Evolutionary conservation across 2,797 vertebrate genomes (phyloP).

Genomic region (Uromys caudimaculatus): DNA sequence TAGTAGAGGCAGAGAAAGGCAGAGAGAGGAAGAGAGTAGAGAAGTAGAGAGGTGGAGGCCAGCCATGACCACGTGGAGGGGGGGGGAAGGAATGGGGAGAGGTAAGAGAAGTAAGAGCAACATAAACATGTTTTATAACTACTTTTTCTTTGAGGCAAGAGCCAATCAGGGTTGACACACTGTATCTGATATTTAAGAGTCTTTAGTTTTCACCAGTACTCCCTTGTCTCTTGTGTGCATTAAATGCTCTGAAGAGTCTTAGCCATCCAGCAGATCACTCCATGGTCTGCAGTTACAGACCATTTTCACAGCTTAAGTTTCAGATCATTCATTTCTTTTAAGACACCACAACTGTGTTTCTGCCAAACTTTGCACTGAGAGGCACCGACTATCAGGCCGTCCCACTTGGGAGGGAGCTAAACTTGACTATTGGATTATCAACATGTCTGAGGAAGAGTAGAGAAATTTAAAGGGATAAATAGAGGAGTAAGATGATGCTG

Average conservation of each 20-base stretch:
- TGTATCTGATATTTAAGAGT: background rate
- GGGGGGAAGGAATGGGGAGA: no score
- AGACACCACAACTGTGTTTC: background rate
- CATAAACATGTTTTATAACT: background rate
- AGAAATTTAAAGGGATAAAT: background rate
- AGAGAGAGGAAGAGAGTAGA: no score
- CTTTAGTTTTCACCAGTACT: background rate
- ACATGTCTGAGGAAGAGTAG: background rate
- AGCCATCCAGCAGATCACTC: background rate
- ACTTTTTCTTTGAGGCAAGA: background rate
- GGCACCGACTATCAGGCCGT: background rate
- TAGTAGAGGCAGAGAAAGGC: no score
- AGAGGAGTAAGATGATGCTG: background rate
- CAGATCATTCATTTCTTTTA: background rate
- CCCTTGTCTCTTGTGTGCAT: background rate
- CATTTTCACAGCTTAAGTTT: background rate
- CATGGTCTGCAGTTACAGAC: background rate
- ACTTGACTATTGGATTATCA: background rate
- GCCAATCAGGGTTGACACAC: background rate
- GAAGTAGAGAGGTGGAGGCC: no score
- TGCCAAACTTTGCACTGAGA: background rate
- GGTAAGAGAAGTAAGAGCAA: no score
- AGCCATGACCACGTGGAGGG: no score
- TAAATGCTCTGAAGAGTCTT: background rate
- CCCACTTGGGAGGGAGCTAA: background rate